phyloP scores from a whole-genome alignment of 2,888 invertebrate genomes.

The Bombylius major region DNA sequence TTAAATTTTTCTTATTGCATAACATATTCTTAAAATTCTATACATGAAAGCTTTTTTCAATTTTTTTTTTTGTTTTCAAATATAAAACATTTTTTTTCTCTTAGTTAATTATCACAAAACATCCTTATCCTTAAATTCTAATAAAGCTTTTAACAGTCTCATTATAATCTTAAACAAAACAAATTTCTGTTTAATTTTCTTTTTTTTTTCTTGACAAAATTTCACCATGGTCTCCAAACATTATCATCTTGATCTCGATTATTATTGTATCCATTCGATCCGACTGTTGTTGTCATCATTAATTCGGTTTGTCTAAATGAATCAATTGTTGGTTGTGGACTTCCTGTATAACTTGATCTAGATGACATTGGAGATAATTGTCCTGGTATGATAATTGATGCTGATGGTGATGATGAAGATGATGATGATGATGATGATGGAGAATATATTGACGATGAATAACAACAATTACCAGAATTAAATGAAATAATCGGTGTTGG shows the following conservation, averaged over 20 bases:
- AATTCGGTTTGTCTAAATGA: neutral
- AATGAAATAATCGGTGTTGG: slow-evolving; percentile 1
- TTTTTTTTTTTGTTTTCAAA: too few species aligned
- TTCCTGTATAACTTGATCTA: slow-evolving; percentile 1
- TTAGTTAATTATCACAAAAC: too few species aligned
- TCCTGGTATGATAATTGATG: neutral
- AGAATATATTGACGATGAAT: neutral
- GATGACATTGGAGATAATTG: neutral
- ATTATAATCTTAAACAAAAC: too few species aligned
- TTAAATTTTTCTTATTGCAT: too few species aligned
- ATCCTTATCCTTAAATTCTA: too few species aligned
- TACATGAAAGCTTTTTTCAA: too few species aligned
- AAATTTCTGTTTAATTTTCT: too few species aligned
- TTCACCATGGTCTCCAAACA: slow-evolving; percentile 4
- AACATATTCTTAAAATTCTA: too few species aligned
- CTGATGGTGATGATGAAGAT: neutral
- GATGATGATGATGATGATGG: neutral
- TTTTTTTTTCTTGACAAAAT: neutral
- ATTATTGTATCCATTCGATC: neutral
- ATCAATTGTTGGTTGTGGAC: neutral
- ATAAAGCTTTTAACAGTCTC: too few species aligned
- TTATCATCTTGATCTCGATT: neutral
- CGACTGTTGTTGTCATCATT: neutral
- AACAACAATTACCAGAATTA: neutral
- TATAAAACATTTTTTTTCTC: too few species aligned